These are phyloP conservation scores for Oegoconia quadripuncta DNA, from an alignment of 2,888 invertebrate genomes.

Conservation along the genomic window DNA sequence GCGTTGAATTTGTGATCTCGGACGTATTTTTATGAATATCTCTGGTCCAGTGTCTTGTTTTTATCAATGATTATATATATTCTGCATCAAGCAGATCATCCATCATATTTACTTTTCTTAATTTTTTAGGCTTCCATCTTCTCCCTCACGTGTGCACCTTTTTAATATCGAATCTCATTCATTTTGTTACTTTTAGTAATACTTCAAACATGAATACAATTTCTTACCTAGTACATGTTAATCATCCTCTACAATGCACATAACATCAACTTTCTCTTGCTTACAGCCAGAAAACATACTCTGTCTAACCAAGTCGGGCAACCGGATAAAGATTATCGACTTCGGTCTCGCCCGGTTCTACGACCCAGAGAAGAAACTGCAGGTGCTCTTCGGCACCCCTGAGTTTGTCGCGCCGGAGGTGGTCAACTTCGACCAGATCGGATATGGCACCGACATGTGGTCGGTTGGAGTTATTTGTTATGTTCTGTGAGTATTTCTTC, in stretches of 20 bases:
- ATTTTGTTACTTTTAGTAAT: too few species aligned
- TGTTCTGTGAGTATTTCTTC: slow-evolving; percentile 91
- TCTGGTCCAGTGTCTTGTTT: too few species aligned
- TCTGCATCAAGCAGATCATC: too few species aligned
- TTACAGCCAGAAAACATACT: slow-evolving; percentile 97
- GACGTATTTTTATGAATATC: too few species aligned
- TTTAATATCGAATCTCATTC: too few species aligned
- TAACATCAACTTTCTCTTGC: neutral
- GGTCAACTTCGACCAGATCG: slow-evolving; percentile 98
- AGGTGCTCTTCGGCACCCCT: slow-evolving; percentile 97
- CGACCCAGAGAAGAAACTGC: slow-evolving; percentile 94
- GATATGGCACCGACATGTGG: slow-evolving; percentile 99
- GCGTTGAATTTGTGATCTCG: neutral
- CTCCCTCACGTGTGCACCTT: too few species aligned
- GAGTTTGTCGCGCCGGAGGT: slow-evolving; percentile 99
- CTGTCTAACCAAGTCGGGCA: slow-evolving; percentile 97
- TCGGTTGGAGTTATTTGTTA: slow-evolving; percentile 98
- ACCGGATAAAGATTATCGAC: slow-evolving; percentile 98
- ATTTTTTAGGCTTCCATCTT: too few species aligned
- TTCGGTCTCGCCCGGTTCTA: slow-evolving; percentile 97
- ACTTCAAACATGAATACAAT: too few species aligned
- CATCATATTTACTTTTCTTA: too few species aligned
- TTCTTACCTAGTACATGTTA: too few species aligned
- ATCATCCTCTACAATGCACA: too few species aligned
- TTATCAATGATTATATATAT: too few species aligned